phyloP scores from a whole-genome alignment of 1,140 invertebrate species.

The Brachionus rotundiformis region DNA sequence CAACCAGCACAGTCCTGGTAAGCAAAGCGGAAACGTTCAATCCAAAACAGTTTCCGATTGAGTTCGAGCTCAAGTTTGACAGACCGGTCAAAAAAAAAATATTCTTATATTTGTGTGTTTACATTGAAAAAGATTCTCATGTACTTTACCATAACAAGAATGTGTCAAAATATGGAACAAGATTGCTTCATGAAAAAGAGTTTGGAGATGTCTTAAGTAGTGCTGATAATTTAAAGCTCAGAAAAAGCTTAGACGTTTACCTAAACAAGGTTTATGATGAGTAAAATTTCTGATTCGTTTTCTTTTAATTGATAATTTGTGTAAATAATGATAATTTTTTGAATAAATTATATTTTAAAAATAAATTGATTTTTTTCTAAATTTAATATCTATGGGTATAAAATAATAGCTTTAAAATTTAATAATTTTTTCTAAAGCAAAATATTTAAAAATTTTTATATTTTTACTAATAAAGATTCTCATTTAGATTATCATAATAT shows the following conservation, averaged over 20 bases:
- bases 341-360: no score
- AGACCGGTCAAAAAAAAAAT: neutral
- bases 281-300: no score
- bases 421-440: no score
- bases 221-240: neutral
- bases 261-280: neutral
- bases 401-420: no score
- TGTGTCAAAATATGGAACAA: neutral
- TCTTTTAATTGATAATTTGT: no score
- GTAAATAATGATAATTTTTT: no score
- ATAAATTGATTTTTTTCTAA: no score
- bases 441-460: no score
- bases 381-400: no score
- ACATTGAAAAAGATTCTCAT: conserved; percentile 20
- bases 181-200: neutral
- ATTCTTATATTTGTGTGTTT: conserved; percentile 15
- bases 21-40: neutral
- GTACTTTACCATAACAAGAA: conserved; percentile 34
- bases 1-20: neutral
- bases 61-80: neutral
- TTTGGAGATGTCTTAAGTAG: conserved; percentile 11
- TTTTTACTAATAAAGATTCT: no score
- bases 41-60: neutral
- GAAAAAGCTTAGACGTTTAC: conserved; percentile 23
- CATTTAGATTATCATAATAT: no score